Conservation (phyloP, 1,140 invertebrate genomes). For the Harlomillsia oculata region DNA sequence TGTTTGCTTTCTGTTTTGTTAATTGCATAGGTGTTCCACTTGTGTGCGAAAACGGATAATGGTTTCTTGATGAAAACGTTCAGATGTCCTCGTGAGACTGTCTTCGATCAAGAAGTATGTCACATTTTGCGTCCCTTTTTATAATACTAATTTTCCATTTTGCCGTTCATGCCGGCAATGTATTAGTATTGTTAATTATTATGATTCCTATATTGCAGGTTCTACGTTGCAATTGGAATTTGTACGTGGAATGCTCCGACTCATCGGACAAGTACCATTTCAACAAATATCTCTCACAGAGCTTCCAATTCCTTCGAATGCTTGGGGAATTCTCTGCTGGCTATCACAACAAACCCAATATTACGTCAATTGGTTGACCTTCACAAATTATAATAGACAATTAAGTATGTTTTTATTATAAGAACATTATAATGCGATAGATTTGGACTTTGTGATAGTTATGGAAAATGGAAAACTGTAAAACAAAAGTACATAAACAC, state of each 20-base stretch:
- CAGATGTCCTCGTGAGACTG: slow-evolving; percentile 73
- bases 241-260: slow-evolving; percentile 75
- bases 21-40: slow-evolving; percentile 67
- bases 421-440: background rate
- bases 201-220: slow-evolving; percentile 50
- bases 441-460: background rate
- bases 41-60: slow-evolving; percentile 77
- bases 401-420: background rate
- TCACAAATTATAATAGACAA: background rate
- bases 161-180: too few species aligned
- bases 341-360: slow-evolving; percentile 1
- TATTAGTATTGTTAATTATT: background rate
- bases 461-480: background rate
- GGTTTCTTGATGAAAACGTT: slow-evolving; percentile 81
- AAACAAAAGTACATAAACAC: too few species aligned
- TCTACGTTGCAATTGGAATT: slow-evolving; percentile 84
- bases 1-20: slow-evolving; percentile 14
- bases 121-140: background rate
- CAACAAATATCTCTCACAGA: slow-evolving; percentile 79
- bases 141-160: too few species aligned
- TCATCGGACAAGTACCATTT: slow-evolving; percentile 70
- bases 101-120: slow-evolving; percentile 54
- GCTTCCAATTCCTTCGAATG: slow-evolving; percentile 81
- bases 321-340: slow-evolving; percentile 64
- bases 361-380: background rate